A percentile compares a stretch with the other conserved stretches of the same genome.
Conservation (phyloP, 2,888 invertebrate species). For the Parnassius orleans region DNA sequence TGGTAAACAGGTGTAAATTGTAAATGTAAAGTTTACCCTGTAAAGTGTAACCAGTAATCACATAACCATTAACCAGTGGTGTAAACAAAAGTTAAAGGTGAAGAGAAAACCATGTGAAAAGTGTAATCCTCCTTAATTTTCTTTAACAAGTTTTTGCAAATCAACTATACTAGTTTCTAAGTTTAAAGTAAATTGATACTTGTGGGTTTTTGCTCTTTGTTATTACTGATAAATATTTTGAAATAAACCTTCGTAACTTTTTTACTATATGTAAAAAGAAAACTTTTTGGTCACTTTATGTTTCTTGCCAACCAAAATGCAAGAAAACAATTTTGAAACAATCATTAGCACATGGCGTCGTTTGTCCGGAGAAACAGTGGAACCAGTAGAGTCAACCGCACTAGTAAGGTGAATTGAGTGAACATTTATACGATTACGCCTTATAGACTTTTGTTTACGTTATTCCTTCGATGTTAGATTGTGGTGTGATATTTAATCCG, state of each 20-base stretch:
- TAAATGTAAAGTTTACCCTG: too few relatives aligned
- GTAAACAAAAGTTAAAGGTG: background rate
- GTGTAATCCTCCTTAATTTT: background rate
- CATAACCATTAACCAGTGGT: too few relatives aligned
- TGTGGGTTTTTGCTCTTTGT: background rate
- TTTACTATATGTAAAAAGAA: conserved; percentile 26
- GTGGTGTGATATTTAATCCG: conserved; percentile 31
- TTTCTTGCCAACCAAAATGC: conserved; percentile 54
- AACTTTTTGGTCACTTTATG: conserved; percentile 51
- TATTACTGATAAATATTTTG: background rate
- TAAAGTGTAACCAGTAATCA: background rate
- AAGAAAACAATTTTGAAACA: conserved; percentile 70
- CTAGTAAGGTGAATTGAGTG: conserved; percentile 54
- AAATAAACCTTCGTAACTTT: background rate
- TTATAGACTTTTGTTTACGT: conserved; percentile 48
- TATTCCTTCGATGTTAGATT: conserved; percentile 37
- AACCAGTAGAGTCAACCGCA: conserved; percentile 52
- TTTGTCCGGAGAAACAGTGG: conserved; percentile 51
- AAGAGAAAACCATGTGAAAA: background rate
- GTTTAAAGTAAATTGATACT: background rate
- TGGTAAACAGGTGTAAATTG: too few relatives aligned
- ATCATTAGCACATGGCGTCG: conserved; percentile 72
- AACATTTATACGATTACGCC: conserved; percentile 35
- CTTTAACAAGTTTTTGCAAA: background rate
- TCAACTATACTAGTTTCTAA: background rate